Evolutionary conservation across 2,888 invertebrate species (phyloP).

Genomic region (Rhamphomyia laevipes): DNA sequence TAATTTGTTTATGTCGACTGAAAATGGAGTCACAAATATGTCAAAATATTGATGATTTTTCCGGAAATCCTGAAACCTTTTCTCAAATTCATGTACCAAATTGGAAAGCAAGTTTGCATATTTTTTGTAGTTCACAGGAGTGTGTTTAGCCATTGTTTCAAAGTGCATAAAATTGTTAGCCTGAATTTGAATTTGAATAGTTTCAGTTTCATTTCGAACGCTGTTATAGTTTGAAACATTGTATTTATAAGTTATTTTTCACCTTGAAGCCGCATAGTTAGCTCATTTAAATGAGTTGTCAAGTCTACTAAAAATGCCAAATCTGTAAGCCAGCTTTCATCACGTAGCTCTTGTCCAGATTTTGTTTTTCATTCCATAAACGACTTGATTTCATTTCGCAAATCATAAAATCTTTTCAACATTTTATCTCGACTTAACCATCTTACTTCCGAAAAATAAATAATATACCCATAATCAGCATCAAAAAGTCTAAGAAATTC

Average conservation of each 20-base stretch:
- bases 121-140: no score
- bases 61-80: not conserved
- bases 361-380: not conserved
- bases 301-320: constrained; percentile 1
- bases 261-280: not conserved
- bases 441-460: constrained; percentile 2
- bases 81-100: not conserved
- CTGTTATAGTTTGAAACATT: no score
- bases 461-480: constrained; percentile 2
- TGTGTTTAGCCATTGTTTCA: no score
- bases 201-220: no score
- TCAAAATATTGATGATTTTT: not conserved
- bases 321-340: not conserved
- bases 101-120: not conserved
- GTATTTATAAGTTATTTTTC: not conserved
- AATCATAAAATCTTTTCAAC: constrained; percentile 1
- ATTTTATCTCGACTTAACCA: not conserved
- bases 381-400: not conserved
- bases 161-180: no score
- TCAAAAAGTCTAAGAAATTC: not conserved
- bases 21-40: constrained; percentile 1
- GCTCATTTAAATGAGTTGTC: not conserved
- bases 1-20: no score
- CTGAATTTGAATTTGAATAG: no score
- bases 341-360: not conserved